Evolutionary conservation across 2,888 invertebrate species (phyloP).

Genomic region (Frankliniella fusca): DNA sequence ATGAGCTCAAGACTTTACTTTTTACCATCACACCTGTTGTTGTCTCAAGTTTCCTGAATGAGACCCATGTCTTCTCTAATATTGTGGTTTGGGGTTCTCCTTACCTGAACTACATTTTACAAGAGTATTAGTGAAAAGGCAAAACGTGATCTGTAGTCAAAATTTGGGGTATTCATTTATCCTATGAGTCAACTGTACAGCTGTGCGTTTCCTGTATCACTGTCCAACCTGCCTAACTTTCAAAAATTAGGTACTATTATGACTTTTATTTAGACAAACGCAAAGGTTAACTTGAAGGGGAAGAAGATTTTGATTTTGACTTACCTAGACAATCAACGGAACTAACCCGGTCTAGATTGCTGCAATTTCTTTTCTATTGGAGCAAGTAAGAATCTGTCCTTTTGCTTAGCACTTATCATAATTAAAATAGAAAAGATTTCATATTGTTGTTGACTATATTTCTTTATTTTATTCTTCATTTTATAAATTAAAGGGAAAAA

Average conservation of each 20-base stretch:
- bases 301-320: constrained; percentile 18
- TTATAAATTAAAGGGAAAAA: background rate
- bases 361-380: too few species aligned
- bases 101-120: background rate
- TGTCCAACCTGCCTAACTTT: background rate
- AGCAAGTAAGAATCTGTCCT: background rate
- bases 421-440: background rate
- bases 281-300: constrained; percentile 20
- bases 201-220: background rate
- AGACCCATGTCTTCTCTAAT: background rate
- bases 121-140: background rate
- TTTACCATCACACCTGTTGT: constrained; percentile 14
- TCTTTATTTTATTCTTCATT: background rate
- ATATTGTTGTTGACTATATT: constrained; percentile 9
- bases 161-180: background rate
- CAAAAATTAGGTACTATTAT: background rate
- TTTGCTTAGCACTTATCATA: background rate
- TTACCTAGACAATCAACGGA: background rate
- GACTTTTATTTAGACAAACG: background rate
- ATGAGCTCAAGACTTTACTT: constrained; percentile 25
- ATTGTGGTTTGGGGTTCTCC: background rate
- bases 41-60: constrained; percentile 1
- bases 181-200: background rate
- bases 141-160: too few species aligned
- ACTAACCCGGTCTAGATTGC: too few species aligned